Evolutionary conservation across 2,888 invertebrate species (phyloP).

Genomic region (Andrena praecox): DNA sequence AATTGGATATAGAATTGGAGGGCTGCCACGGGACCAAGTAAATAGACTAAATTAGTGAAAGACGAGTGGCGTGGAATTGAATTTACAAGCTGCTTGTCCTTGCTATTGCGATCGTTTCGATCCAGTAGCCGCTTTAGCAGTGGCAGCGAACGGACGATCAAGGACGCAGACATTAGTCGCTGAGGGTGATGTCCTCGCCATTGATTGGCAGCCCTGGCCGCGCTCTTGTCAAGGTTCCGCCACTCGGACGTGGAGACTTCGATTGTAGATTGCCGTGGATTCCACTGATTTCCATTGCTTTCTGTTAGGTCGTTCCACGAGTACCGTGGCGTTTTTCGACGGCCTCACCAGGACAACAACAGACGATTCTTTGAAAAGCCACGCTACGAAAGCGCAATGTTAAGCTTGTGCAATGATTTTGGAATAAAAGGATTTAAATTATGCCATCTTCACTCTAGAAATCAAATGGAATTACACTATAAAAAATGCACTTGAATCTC

Average conservation of each 20-base stretch:
- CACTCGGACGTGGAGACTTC: constrained; percentile 49
- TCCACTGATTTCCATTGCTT: constrained; percentile 31
- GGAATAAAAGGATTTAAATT: no score
- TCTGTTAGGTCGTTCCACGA: constrained; percentile 1
- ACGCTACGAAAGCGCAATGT: no score
- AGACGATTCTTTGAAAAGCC: no score
- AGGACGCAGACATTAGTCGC: constrained; percentile 71
- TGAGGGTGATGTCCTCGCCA: constrained; percentile 82
- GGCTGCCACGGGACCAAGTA: not conserved
- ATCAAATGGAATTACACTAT: no score
- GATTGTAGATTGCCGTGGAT: constrained; percentile 53
- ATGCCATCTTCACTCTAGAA: no score
- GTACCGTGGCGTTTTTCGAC: not conserved
- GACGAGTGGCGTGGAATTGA: not conserved
- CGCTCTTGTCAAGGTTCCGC: constrained; percentile 69
- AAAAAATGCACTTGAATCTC: no score
- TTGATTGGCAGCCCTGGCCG: constrained; percentile 80
- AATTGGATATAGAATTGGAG: constrained; percentile 2
- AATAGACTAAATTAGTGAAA: not conserved
- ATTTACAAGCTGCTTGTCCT: constrained; percentile 51
- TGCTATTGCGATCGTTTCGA: constrained; percentile 45
- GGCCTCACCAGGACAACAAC: not conserved
- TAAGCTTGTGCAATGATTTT: no score
- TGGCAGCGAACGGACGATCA: constrained; percentile 69
- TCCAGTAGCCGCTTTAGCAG: constrained; percentile 53